Conservation (phyloP, 2,888 invertebrate species). For the Aleiodes alternator region DNA sequence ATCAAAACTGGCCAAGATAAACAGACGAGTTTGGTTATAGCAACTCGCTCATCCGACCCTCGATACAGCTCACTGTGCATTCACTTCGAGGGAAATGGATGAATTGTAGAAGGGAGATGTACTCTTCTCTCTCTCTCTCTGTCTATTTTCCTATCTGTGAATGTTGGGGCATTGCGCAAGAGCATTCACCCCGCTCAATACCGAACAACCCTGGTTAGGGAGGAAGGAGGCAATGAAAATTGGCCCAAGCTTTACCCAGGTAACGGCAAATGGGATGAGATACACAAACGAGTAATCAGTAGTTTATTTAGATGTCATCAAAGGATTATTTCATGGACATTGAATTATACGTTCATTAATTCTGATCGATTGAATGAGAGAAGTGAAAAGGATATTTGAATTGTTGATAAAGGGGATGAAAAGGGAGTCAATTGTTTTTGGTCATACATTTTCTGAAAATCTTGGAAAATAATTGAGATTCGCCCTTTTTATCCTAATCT, state of each 20-base stretch:
- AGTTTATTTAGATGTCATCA: background rate
- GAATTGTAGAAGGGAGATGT: background rate
- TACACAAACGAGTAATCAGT: slow-evolving; percentile 26
- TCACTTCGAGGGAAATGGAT: background rate
- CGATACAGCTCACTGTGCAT: slow-evolving; percentile 29
- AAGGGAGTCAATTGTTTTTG: too few relatives aligned
- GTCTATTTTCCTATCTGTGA: background rate
- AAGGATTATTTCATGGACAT: background rate
- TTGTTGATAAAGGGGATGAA: too few relatives aligned
- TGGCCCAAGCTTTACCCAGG: slow-evolving; percentile 49
- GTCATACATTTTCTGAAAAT: too few relatives aligned
- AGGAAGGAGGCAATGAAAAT: slow-evolving; percentile 3
- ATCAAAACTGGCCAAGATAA: slow-evolving; percentile 44
- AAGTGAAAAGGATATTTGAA: too few relatives aligned
- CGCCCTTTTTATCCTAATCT: too few relatives aligned
- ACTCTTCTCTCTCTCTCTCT: background rate
- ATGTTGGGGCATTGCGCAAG: slow-evolving; percentile 69
- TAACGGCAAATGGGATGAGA: slow-evolving; percentile 17
- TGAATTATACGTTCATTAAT: background rate
- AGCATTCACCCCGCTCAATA: slow-evolving; percentile 75
- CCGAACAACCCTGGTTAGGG: slow-evolving; percentile 50
- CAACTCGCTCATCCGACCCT: background rate
- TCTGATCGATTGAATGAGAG: too few relatives aligned
- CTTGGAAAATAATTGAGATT: too few relatives aligned
- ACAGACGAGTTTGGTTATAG: slow-evolving; percentile 29